Evolutionary conservation across 2,888 invertebrate species (phyloP).

Genomic region (Minunthozetes semirufus): DNA sequence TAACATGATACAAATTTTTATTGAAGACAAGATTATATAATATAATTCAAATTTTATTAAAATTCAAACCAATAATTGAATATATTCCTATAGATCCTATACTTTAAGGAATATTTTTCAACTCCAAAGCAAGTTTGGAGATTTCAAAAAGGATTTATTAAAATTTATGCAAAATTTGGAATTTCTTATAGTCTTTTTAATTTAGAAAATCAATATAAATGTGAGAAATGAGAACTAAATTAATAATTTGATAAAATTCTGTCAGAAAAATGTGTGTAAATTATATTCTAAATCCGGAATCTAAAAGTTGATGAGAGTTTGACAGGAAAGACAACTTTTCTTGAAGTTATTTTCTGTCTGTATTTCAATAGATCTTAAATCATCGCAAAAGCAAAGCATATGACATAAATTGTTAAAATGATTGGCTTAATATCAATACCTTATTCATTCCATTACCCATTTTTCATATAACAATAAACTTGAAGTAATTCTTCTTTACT

Average conservation of each 20-base stretch:
- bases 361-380: neutral
- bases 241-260: neutral
- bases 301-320: too few relatives aligned
- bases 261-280: neutral
- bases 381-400: neutral
- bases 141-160: too few relatives aligned
- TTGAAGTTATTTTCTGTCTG: neutral
- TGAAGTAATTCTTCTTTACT: neutral
- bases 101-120: too few relatives aligned
- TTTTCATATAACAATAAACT: conserved; percentile 2
- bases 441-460: conserved; percentile 43
- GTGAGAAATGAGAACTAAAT: neutral
- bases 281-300: neutral
- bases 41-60: too few relatives aligned
- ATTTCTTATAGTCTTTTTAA: too few relatives aligned
- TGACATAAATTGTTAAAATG: neutral
- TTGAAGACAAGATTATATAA: too few relatives aligned
- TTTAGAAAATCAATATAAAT: too few relatives aligned
- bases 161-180: too few relatives aligned
- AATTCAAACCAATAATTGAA: too few relatives aligned
- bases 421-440: conserved; percentile 33
- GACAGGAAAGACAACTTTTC: neutral
- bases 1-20: too few relatives aligned
- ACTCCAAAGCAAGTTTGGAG: too few relatives aligned
- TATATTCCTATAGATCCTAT: too few relatives aligned